Evolutionary conservation across 2,113 vertebrate species (phyloP).

Genomic region (Pteropus alecto): DNA sequence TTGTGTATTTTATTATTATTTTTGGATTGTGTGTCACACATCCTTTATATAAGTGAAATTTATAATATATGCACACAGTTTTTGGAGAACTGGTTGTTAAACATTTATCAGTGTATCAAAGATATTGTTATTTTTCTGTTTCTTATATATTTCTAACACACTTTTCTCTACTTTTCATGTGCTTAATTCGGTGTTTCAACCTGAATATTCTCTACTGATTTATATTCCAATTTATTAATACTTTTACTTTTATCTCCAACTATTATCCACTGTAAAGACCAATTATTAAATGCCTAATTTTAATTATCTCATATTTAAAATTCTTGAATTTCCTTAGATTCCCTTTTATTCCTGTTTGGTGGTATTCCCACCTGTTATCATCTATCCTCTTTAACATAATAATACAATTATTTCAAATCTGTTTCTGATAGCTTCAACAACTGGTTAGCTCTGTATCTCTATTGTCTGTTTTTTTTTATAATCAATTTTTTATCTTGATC

Average conservation of each 20-base stretch:
- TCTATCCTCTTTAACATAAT: neutral
- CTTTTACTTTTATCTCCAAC: neutral
- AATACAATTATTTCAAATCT: neutral
- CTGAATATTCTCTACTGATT: neutral
- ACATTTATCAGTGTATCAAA: neutral
- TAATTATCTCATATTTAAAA: neutral
- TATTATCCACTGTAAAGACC: neutral
- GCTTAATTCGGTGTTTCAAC: neutral
- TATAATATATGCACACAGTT: neutral
- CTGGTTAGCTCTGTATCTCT: neutral
- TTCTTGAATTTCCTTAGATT: neutral
- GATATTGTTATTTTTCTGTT: neutral
- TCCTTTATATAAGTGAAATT: neutral
- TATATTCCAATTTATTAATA: neutral
- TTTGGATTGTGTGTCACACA: neutral
- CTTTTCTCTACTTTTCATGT: neutral
- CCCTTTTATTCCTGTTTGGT: neutral
- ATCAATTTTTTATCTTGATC: neutral
- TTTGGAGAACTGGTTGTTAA: neutral
- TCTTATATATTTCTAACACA: neutral
- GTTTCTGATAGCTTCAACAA: neutral
- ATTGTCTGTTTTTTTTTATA: neutral
- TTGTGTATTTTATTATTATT: neutral
- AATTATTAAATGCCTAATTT: neutral
- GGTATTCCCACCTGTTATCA: neutral